Evolutionary conservation across 2,797 vertebrate genomes (phyloP).

Genomic region (Premnoplex brunnescens): DNA sequence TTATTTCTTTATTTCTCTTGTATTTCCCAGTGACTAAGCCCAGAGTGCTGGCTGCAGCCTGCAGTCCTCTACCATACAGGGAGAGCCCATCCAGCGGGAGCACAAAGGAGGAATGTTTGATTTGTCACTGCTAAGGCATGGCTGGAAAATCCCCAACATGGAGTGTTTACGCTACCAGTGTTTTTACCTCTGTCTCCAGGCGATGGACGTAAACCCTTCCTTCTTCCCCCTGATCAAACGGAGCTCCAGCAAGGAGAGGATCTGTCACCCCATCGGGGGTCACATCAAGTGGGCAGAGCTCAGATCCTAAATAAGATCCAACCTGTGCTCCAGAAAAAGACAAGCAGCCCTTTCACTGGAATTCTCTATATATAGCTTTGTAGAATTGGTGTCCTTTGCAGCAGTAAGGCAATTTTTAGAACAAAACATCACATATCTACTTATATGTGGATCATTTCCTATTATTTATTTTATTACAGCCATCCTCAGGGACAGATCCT

Average conservation of each 20-base stretch:
- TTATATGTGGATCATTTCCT: conserved; percentile 49
- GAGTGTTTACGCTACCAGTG: conserved; percentile 54
- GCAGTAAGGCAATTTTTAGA: conserved; percentile 55
- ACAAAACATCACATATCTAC: conserved; percentile 45
- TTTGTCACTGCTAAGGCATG: conserved; percentile 59
- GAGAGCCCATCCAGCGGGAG: conserved; percentile 32
- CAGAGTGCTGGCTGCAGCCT: not conserved
- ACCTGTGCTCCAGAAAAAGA: conserved; percentile 70
- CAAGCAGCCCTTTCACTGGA: conserved; percentile 13
- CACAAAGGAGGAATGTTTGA: conserved; percentile 42
- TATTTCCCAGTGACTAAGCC: not conserved
- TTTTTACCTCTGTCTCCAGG: conserved; percentile 74
- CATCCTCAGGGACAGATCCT: conserved; percentile 49
- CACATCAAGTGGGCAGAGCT: conserved; percentile 77
- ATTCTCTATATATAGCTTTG: conserved; percentile 59
- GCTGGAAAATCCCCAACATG: conserved; percentile 51
- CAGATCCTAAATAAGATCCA: conserved; percentile 84
- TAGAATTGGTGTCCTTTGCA: conserved; percentile 18
- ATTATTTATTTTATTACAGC: conserved; percentile 52
- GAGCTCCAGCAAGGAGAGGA: conserved; percentile 79
- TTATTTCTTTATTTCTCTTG: not conserved
- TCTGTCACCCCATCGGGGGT: conserved; percentile 69
- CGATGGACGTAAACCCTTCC: conserved; percentile 81
- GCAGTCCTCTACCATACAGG: conserved; percentile 63
- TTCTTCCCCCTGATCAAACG: conserved; percentile 77